These are phyloP conservation scores for Eutrigla gurnardus DNA, from an alignment of 2,797 vertebrate genomes.

Conservation along the genomic window DNA sequence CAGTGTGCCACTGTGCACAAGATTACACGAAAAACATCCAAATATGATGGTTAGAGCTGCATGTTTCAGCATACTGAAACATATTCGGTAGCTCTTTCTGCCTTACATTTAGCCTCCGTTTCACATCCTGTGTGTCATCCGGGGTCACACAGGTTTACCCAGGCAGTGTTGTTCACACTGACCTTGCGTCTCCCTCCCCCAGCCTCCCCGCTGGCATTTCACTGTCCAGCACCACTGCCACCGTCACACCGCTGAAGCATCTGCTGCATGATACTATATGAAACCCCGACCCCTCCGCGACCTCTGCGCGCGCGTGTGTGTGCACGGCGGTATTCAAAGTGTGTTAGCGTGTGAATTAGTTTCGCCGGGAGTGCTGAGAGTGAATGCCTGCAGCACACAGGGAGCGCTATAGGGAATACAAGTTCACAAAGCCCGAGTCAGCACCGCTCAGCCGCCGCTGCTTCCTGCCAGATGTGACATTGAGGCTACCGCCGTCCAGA, in stretches of 20 bases:
- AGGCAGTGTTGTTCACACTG: slow-evolving; percentile 21
- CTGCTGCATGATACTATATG: slow-evolving; percentile 1
- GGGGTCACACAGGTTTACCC: slow-evolving; percentile 21
- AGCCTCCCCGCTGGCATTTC: slow-evolving; percentile 10
- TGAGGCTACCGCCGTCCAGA: neutral
- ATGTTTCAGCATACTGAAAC: neutral
- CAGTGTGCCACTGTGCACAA: neutral
- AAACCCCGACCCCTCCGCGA: slow-evolving; percentile 17
- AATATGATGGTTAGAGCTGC: neutral
- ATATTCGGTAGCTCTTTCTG: neutral
- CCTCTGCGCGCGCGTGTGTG: slow-evolving; percentile 7
- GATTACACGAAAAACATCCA: neutral
- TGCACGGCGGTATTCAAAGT: neutral
- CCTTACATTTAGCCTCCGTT: neutral
- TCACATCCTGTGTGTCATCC: neutral
- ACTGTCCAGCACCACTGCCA: neutral
- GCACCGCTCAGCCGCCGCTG: slow-evolving; percentile 21
- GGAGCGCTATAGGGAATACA: slow-evolving; percentile 23
- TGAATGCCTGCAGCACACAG: neutral
- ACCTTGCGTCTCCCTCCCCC: slow-evolving; percentile 30
- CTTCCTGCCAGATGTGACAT: slow-evolving; percentile 45
- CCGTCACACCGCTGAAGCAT: neutral
- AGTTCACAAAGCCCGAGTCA: slow-evolving; percentile 23
- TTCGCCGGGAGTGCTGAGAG: neutral
- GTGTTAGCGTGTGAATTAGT: slow-evolving; percentile 41